Base-by-base conservation (phyloP, 1,140 invertebrate genomes). In the Drosophila triauraria region DNA sequence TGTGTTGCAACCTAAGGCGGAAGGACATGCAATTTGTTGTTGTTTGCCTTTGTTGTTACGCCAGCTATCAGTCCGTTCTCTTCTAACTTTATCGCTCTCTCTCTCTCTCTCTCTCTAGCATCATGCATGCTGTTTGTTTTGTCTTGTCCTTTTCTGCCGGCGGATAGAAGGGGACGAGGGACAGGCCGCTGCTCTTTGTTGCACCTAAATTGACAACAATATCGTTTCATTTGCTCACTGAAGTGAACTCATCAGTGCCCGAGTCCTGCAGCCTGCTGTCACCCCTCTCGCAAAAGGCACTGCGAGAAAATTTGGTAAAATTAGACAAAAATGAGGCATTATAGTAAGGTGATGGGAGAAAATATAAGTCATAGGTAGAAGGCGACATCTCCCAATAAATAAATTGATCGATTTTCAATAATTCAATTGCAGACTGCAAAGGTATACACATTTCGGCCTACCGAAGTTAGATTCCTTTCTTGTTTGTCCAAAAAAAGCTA, bases 201-300 rank as follows among this genome's bases (percentile, higher is more conserved):
- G 85, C 84, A 88, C 84, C 85, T 88, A 88, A 88, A 88, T 88
- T 88, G 85, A 88, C 84, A 88, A 88, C 84, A 88, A 88, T 88
- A 88, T 88, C 84, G 84, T 88, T 88, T 88, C 84, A 88, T 88
- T 88, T 88, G 84, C 84, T 88, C 84, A 88, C 80, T 88, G 84
- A 88, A 88, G 84, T 88, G 84, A 88, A 88, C 84, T 88, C 84
- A 88, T 88, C 84, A 88, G 85, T 88, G 80, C 64, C 58, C 47
- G 79, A 75, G 75, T 65, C 67, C 74, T 68, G 46, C 57, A 64
- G 62, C 62, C 62, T 64, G 56, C 40, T 35, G 62, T 8, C 43
- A 25, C 30, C 62, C 25, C 40, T 23, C 35, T 13, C 20, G 13
- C 20, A n/a, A 25, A 6, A 0, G 0, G 9, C 20, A 56, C 13